Conservation (phyloP, 2,797 vertebrate genomes). For the Xenentodon cancila region DNA sequence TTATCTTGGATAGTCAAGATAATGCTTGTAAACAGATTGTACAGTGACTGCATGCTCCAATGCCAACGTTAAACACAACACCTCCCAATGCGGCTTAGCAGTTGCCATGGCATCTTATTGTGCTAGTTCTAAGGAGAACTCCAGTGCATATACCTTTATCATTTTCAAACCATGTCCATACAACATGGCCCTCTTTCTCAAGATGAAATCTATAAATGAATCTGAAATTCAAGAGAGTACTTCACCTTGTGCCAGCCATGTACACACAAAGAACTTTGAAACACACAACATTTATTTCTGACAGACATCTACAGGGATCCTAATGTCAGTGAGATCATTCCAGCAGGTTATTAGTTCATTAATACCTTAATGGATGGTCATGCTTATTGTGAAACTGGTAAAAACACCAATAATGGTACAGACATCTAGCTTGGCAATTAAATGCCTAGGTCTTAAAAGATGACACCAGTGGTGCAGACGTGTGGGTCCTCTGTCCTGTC, state of each 20-base stretch:
- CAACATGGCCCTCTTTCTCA: slow-evolving; percentile 88
- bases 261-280: slow-evolving; percentile 81
- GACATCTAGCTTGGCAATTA: slow-evolving; percentile 67
- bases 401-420: slow-evolving; percentile 72
- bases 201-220: slow-evolving; percentile 90
- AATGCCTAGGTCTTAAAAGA: slow-evolving; percentile 66
- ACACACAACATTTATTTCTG: slow-evolving; percentile 75
- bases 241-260: slow-evolving; percentile 88
- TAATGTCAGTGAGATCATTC: slow-evolving; percentile 76
- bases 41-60: slow-evolving; percentile 67
- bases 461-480: slow-evolving; percentile 51
- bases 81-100: slow-evolving; percentile 76
- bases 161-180: slow-evolving; percentile 90
- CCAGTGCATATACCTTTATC: slow-evolving; percentile 86
- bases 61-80: slow-evolving; percentile 67
- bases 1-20: slow-evolving; percentile 67
- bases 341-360: slow-evolving; percentile 67
- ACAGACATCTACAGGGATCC: slow-evolving; percentile 76
- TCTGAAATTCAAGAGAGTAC: slow-evolving; percentile 89
- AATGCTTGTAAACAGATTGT: slow-evolving; percentile 72
- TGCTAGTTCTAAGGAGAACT: slow-evolving; percentile 82
- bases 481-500: slow-evolving; percentile 55
- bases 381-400: slow-evolving; percentile 73
- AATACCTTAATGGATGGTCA: slow-evolving; percentile 73
- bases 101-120: slow-evolving; percentile 87